Percentiles rank a stretch among this genome's conserved stretches.
Conservation (phyloP, 1,140 invertebrate genomes). For the Plectrocnemia conspersa region DNA sequence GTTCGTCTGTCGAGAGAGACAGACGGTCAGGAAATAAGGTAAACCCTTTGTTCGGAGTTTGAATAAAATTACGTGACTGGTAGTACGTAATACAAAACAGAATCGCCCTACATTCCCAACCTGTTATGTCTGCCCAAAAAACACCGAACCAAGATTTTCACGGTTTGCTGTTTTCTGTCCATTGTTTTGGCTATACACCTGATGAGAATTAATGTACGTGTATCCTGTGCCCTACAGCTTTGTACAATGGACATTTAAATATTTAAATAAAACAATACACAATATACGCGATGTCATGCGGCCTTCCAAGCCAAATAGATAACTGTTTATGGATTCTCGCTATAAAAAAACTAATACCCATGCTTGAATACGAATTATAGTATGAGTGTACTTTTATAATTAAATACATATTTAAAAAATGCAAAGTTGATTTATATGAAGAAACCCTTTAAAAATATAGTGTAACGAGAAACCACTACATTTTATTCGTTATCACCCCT, state of each 20-base stretch:
- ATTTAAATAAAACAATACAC: slow-evolving; percentile 24
- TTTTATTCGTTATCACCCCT: no score
- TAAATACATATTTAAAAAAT: no score
- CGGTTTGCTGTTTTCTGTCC: slow-evolving; percentile 16
- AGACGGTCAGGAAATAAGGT: neutral
- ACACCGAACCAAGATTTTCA: slow-evolving; percentile 16
- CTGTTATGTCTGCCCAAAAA: neutral
- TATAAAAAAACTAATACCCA: no score
- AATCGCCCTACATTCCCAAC: slow-evolving; percentile 2
- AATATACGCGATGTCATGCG: neutral
- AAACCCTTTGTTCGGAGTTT: neutral
- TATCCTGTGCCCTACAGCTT: slow-evolving; percentile 12
- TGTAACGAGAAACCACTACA: no score
- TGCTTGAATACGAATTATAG: no score
- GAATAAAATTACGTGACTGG: slow-evolving; percentile 5
- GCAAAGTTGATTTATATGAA: no score
- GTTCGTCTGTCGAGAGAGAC: no score
- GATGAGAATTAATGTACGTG: slow-evolving; percentile 19
- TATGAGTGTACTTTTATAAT: no score
- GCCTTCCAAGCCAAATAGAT: no score
- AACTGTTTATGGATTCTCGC: no score
- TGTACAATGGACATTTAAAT: slow-evolving; percentile 21
- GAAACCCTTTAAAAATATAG: no score
- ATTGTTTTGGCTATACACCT: slow-evolving; percentile 12
- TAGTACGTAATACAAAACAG: slow-evolving; percentile 3